Conservation (phyloP, 2,797 vertebrate species). For the Strix occidentalis region DNA sequence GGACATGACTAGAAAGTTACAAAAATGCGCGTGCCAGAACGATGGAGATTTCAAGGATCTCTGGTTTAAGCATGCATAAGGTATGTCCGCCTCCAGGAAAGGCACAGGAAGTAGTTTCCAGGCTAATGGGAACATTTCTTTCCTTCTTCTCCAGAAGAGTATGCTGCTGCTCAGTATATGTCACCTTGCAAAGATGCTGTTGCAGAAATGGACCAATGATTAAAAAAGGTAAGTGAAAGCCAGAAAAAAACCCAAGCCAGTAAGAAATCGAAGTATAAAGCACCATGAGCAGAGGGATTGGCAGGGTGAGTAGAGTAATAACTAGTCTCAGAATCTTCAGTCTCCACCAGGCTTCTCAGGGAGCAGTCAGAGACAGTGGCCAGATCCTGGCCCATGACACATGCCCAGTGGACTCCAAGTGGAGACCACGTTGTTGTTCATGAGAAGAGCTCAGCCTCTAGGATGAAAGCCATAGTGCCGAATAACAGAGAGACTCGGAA, state of each 20-base stretch:
- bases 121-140: background rate
- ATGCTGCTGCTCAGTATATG: conserved; percentile 61
- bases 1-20: background rate
- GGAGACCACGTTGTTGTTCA: rapidly evolving
- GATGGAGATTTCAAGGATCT: background rate
- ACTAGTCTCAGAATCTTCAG: background rate
- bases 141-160: conserved; percentile 60
- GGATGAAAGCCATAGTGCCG: background rate
- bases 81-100: background rate
- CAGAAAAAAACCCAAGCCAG: background rate
- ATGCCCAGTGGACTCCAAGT: background rate
- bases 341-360: background rate
- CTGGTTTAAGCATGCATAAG: background rate
- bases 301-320: background rate
- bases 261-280: background rate
- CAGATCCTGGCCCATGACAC: background rate
- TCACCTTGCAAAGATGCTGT: conserved; percentile 43
- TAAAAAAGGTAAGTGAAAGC: conserved; percentile 10
- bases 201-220: background rate
- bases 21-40: background rate
- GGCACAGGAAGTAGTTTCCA: background rate
- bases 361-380: background rate
- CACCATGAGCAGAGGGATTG: background rate
- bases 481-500: background rate
- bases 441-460: background rate